These are phyloP conservation scores for Ailuropoda melanoleuca DNA, from an alignment of 2,113 vertebrate genomes.

Conservation along the genomic window DNA sequence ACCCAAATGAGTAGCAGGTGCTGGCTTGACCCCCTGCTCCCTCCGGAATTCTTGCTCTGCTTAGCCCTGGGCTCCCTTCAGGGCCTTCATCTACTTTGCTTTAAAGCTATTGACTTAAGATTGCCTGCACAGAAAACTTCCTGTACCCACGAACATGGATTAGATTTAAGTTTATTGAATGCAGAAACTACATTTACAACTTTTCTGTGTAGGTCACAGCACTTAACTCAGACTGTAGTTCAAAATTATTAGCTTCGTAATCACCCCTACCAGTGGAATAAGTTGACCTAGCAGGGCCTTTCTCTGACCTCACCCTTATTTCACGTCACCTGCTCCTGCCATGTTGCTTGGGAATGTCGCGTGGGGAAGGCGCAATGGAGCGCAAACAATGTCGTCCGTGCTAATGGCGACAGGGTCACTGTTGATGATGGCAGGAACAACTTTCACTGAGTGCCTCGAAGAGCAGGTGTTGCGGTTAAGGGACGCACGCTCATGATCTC, in stretches of 20 bases:
- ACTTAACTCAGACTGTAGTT: background rate
- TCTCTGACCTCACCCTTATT: background rate
- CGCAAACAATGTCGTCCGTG: too few species aligned
- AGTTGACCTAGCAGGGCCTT: too few species aligned
- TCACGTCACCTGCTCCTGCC: background rate
- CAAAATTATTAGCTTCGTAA: background rate
- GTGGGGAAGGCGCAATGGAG: background rate
- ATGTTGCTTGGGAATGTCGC: accelerated
- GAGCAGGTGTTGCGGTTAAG: background rate
- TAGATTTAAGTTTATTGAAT: background rate
- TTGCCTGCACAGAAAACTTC: background rate
- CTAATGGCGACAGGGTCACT: background rate
- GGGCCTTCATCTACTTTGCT: background rate
- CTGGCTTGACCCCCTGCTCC: background rate
- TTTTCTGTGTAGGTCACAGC: background rate
- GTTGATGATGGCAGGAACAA: background rate
- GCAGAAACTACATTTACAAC: background rate
- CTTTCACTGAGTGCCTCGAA: background rate
- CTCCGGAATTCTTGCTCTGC: background rate
- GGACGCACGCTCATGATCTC: background rate
- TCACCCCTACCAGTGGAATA: background rate
- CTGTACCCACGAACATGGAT: background rate
- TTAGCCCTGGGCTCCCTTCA: background rate
- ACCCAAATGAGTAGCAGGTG: background rate
- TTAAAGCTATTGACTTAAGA: background rate